Conservation (phyloP, 2,888 invertebrate species). For the Athetis lepigone region DNA sequence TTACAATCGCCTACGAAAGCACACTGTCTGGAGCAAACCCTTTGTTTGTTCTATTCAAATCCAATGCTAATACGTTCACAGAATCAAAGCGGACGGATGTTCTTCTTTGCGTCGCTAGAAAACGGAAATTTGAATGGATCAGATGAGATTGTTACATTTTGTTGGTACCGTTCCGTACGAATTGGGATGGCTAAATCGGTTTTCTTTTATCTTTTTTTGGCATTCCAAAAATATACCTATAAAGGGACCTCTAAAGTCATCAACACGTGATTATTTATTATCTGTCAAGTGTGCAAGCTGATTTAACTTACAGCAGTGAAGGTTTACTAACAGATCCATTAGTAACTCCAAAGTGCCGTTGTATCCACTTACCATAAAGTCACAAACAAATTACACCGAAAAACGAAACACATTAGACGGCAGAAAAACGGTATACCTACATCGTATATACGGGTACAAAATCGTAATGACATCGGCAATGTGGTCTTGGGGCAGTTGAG, state of each 20-base stretch:
- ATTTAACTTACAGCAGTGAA: neutral
- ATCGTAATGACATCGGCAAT: slow-evolving; percentile 71
- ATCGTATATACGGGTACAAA: slow-evolving; percentile 57
- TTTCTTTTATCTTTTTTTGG: slow-evolving; percentile 19
- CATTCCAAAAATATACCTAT: neutral
- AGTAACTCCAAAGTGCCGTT: neutral
- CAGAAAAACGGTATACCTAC: slow-evolving; percentile 43
- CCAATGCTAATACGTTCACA: slow-evolving; percentile 89
- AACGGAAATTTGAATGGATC: slow-evolving; percentile 83
- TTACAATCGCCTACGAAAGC: slow-evolving; percentile 90
- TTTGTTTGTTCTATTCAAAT: slow-evolving; percentile 91
- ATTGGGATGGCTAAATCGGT: slow-evolving; percentile 14
- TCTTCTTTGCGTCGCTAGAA: slow-evolving; percentile 82
- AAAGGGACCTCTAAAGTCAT: too few species aligned
- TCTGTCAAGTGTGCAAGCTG: too few species aligned
- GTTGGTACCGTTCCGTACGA: slow-evolving; percentile 59
- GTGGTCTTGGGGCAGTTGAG: slow-evolving; percentile 70
- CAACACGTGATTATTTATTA: too few species aligned
- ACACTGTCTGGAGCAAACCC: slow-evolving; percentile 88
- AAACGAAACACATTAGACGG: slow-evolving; percentile 49
- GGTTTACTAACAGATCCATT: slow-evolving; percentile 7
- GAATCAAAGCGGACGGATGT: slow-evolving; percentile 88
- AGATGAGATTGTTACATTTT: slow-evolving; percentile 77
- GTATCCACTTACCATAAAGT: slow-evolving; percentile 20
- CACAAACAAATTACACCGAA: slow-evolving; percentile 45